Evolutionary conservation across 2,113 vertebrate genomes (phyloP), one percentile per base, ranked within the genome.

Genomic region (Anhinga anhinga): DNA sequence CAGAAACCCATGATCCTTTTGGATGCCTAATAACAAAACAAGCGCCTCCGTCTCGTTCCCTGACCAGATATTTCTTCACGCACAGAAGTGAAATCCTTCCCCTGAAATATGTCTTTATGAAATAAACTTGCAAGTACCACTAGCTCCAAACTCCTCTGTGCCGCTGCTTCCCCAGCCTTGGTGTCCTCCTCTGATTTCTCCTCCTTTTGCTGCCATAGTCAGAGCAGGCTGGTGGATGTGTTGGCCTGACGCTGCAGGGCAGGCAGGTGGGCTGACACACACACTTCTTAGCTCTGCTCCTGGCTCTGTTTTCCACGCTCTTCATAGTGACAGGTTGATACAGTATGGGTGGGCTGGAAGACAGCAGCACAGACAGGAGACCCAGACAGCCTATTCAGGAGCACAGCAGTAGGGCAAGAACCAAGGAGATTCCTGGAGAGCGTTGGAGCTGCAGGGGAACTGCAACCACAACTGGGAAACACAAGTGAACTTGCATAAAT

Each of bases 401-500:
- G 70, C 88, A 0, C 95, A 90, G 93, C 82, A 62, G 95, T 63
- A 82, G 84, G 86, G 74, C 2, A 2, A 78, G 93, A 80, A 65
- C 44, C 78, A 85, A 84, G 63, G 70, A 58, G 67, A 86, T 96
- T 96, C 91, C 91, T 93, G 91, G 82, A 94, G 94, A 89, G 93
- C 69, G 15, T 79, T 9, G 2, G 50, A 65, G 76, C 91, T 70
- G 87, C 87, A 87, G 89, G 94, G 67, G 50, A 92, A 30, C 61
- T 71, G 76, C 76, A 88, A 30, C 76, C 82, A 42, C 93, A 86
- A 93, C 90, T 78, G 90, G 90, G 86, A 91, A 92, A 90, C 59
- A 88, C 72, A 72, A 97, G 71, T 83, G 93, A 87, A 77, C 45
- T 85, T 63, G 40, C 63, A 47, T 93, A 95, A 95, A 94, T 95